Evolutionary conservation across 2,797 vertebrate genomes (phyloP).

Genomic region (Gorsachius magnificus): DNA sequence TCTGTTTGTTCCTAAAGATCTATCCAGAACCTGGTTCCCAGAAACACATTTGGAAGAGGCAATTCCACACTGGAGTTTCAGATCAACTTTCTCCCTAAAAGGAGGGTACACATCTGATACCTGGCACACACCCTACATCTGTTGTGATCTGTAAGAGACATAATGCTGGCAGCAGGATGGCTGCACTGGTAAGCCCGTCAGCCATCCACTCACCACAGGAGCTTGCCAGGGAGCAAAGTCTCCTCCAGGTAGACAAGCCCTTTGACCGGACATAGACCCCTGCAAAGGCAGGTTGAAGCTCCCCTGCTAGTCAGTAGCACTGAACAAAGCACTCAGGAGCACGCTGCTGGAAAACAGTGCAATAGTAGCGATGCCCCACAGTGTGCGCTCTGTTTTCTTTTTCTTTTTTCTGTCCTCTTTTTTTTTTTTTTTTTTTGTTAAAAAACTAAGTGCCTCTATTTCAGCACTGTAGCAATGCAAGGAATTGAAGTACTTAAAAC

Average conservation of each 20-base stretch:
- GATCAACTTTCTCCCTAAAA: neutral
- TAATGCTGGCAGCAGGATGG: neutral
- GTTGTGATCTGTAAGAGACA: neutral
- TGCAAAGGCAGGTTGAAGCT: neutral
- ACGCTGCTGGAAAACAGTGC: neutral
- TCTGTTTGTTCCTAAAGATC: neutral
- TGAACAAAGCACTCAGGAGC: neutral
- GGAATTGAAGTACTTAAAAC: neutral
- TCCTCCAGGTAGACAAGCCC: neutral
- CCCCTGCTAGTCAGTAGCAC: neutral
- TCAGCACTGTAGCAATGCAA: neutral
- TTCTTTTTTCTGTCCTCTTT: too few relatives aligned
- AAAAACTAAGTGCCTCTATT: neutral
- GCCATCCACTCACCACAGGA: neutral
- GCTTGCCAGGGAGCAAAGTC: neutral
- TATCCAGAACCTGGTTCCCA: neutral
- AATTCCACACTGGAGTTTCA: neutral
- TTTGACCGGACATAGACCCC: neutral
- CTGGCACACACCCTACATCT: neutral
- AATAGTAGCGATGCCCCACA: neutral
- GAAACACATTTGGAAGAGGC: neutral
- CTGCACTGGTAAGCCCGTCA: neutral
- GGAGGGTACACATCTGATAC: neutral
- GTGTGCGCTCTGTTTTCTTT: neutral
- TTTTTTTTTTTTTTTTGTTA: neutral